Conservation (phyloP, 2,888 invertebrate genomes). For the Ceriagrion tenellum region DNA sequence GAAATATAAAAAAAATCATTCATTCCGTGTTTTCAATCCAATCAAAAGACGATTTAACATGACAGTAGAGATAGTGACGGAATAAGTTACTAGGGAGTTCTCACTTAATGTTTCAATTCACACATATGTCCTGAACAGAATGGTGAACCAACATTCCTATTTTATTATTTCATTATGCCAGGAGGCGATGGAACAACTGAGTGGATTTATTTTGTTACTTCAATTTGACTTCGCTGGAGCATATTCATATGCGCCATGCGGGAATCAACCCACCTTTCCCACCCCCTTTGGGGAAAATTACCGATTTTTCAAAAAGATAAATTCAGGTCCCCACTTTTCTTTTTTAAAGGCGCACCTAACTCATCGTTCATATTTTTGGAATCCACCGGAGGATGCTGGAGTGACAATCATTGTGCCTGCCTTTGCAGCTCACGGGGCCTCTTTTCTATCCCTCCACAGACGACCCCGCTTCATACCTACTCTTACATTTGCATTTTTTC, state of each 20-base stretch:
- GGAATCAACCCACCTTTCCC: not conserved
- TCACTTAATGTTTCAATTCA: too few species aligned
- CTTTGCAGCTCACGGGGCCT: not conserved
- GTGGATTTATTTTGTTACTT: not conserved
- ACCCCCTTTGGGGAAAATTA: not conserved
- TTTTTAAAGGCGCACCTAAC: not conserved
- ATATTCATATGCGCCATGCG: not conserved
- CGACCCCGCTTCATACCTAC: not conserved
- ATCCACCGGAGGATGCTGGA: not conserved
- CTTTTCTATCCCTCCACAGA: not conserved
- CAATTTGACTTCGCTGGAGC: not conserved
- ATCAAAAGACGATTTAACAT: too few species aligned
- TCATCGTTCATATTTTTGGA: not conserved
- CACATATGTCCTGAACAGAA: too few species aligned
- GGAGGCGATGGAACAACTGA: not conserved
- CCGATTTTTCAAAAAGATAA: not conserved
- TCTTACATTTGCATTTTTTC: not conserved
- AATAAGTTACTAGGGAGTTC: too few species aligned
- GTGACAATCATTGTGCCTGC: not conserved
- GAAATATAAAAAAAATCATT: too few species aligned
- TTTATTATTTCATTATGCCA: too few species aligned
- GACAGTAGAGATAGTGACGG: too few species aligned
- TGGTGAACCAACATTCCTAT: too few species aligned
- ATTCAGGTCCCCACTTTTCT: too few species aligned
- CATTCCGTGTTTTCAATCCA: too few species aligned